Evolutionary conservation across 2,888 invertebrate species (phyloP).

Genomic region (Polymixis lichenea): DNA sequence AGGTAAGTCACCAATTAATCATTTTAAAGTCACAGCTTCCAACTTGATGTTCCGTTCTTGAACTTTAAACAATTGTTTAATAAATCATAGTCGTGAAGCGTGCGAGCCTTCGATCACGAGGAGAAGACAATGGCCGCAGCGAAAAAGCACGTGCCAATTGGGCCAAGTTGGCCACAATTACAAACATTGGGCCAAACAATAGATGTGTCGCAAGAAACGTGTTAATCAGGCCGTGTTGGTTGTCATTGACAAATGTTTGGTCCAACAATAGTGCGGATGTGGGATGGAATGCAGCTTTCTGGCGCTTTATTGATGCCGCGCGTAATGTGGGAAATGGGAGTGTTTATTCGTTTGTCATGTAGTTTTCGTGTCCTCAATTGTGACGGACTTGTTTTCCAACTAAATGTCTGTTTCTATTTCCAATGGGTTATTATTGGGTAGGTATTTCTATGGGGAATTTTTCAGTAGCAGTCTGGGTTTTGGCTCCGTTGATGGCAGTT

Average conservation of each 20-base stretch:
- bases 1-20: conserved; percentile 11
- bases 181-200: conserved; percentile 60
- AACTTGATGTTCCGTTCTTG: conserved; percentile 55
- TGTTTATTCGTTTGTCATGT: conserved; percentile 40
- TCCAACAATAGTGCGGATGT: conserved; percentile 64
- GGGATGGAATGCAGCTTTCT: conserved; percentile 60
- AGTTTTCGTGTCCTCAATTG: conserved; percentile 46
- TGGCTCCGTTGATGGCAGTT: too few species aligned
- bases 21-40: conserved; percentile 27
- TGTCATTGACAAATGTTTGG: conserved; percentile 52
- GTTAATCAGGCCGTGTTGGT: conserved; percentile 53
- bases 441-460: too few species aligned
- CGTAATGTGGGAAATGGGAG: conserved; percentile 57
- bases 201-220: conserved; percentile 41
- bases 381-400: conserved; percentile 13
- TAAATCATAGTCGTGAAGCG: conserved; percentile 59
- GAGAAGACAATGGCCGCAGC: conserved; percentile 57
- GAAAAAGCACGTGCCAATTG: conserved; percentile 66
- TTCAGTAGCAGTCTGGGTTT: too few species aligned
- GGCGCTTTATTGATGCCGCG: conserved; percentile 44
- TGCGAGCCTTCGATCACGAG: conserved; percentile 62
- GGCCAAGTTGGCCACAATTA: conserved; percentile 47
- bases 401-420: conserved; percentile 4
- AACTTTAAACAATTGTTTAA: conserved; percentile 63
- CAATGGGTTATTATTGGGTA: too few species aligned